These are phyloP conservation scores for Drosophila bunnanda DNA, from an alignment of 2,888 invertebrate species.

Conservation along the genomic window DNA sequence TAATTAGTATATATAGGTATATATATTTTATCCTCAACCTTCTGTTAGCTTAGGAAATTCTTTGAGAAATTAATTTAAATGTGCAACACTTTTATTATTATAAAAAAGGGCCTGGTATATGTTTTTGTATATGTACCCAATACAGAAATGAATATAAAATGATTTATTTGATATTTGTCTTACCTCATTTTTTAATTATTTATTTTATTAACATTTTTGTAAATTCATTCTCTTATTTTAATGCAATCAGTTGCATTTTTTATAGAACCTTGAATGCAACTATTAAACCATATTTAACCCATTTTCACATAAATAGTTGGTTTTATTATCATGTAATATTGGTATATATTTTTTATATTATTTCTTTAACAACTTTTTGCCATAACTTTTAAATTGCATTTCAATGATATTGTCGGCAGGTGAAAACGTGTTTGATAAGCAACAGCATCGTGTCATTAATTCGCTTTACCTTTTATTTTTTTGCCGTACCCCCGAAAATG, in stretches of 20 bases:
- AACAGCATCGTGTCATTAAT: conserved; percentile 70
- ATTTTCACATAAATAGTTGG: not conserved
- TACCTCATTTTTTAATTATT: not conserved
- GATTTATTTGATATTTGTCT: too few species aligned
- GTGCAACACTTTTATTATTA: not conserved
- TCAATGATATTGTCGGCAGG: conserved; percentile 10
- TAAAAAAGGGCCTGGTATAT: too few species aligned
- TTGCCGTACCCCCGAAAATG: conserved; percentile 47
- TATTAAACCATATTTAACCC: not conserved
- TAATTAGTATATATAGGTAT: too few species aligned
- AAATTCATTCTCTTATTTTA: not conserved
- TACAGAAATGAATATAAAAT: not conserved
- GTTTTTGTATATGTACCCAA: too few species aligned
- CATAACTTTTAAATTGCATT: conserved; percentile 5
- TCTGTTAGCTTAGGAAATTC: not conserved
- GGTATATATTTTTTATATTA: not conserved
- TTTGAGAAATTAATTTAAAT: too few species aligned
- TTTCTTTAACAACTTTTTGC: not conserved
- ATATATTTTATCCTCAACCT: too few species aligned
- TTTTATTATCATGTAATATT: not conserved
- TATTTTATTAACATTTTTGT: not conserved
- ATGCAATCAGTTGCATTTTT: not conserved
- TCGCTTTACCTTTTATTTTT: conserved; percentile 39
- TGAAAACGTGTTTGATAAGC: conserved; percentile 26
- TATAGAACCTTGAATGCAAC: too few species aligned